phyloP scores from a whole-genome alignment of 2,888 invertebrate genomes.

The Silvanus unidentatus region DNA sequence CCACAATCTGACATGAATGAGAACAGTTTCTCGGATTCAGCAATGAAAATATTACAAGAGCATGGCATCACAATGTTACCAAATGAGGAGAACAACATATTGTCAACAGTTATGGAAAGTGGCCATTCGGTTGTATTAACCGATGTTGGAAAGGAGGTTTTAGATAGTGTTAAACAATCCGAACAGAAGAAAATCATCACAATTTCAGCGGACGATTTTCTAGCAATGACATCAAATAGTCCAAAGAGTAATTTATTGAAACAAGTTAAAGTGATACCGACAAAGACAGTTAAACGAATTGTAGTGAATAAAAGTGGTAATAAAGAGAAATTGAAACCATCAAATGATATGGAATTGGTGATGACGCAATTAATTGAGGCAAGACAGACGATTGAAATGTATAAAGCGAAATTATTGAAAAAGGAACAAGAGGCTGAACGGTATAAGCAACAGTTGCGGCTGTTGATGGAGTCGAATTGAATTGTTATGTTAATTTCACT shows the following conservation, averaged over 20 bases:
- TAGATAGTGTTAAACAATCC: conserved; percentile 52
- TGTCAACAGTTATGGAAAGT: conserved; percentile 76
- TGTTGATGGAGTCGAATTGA: no score
- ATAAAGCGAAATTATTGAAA: conserved; percentile 36
- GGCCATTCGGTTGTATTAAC: conserved; percentile 82
- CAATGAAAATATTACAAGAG: conserved; percentile 66
- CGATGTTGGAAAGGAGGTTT: conserved; percentile 71
- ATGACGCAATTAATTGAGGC: conserved; percentile 39
- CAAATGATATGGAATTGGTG: conserved; percentile 31
- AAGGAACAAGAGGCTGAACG: conserved; percentile 35
- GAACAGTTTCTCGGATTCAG: neutral
- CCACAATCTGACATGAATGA: neutral
- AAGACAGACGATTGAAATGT: conserved; percentile 38
- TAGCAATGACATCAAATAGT: conserved; percentile 39
- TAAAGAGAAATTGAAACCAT: conserved; percentile 11
- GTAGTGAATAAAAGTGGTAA: conserved; percentile 42
- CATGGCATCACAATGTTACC: conserved; percentile 86
- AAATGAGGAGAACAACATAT: conserved; percentile 58
- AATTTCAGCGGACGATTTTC: conserved; percentile 50
- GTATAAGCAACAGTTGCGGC: no score
- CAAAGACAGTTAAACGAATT: conserved; percentile 33
- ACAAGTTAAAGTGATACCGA: conserved; percentile 30
- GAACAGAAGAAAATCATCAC: conserved; percentile 50
- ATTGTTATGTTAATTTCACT: no score
- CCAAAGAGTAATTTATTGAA: conserved; percentile 23